Base-by-base conservation (phyloP, 1,140 invertebrate species). In the Eriocheir sinensis region DNA sequence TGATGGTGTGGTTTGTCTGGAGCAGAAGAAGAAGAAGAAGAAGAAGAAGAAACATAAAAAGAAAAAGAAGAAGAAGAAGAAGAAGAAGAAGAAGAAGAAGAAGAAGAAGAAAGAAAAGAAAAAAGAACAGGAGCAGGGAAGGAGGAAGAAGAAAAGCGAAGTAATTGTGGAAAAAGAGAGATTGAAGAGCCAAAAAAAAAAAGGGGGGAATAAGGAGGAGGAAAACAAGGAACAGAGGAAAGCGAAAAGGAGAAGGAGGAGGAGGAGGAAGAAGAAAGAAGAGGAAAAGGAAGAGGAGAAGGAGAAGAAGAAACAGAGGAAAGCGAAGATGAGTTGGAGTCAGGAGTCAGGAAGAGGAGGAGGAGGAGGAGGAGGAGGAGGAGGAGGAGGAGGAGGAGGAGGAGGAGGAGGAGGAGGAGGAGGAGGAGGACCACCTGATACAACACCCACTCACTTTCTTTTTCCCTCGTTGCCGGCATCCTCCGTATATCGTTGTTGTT, bases 291-390 rank as follows among this genome's bases (percentile, higher is more conserved):
- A 72, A n/a, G n/a, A n/a, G n/a, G 60, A 72, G 60, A 72, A n/a
- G n/a, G 60, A 72, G 60, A 72, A n/a, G n/a, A n/a, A 72, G 60
- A 72, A n/a, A 72, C 12, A 72, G 60, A 72, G 60, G n/a, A n/a
- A 72, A n/a, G n/a, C 12, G n/a, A 72, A 72, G 15, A 72, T n/a
- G n/a, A 83, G 12, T 12, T 83, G 8, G 12, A 8, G 17, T 17
- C 34, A 32, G 12, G 81, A 27, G 81, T 27, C 17, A 83, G 81
- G 34, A 36, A 88, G 85, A 88, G 85, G 38, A 36, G 38, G 85
- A 88, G 85, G 38, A 36, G 38, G 85, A 88, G 85, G 38, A 36
- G 38, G 85, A 88, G 85, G 38, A 36, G 38, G 85, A 88, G 85
- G 38, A 36, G 38, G 85, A 40, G 85, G 17, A 36, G 38, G 85